Evolutionary conservation across 2,888 invertebrate genomes (phyloP).

Genomic region (Napeogenes inachia): DNA sequence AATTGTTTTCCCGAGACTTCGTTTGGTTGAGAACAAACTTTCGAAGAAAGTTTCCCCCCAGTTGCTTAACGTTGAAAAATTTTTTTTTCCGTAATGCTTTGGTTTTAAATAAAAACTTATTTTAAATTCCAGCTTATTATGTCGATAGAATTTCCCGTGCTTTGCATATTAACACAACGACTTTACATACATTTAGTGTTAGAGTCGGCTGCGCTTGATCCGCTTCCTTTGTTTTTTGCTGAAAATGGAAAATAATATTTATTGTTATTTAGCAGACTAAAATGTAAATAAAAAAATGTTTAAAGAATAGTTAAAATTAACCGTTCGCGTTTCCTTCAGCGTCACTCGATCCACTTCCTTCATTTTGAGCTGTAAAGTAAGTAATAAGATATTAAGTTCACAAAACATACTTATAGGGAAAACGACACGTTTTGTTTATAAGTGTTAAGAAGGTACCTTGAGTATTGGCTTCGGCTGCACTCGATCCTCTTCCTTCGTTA

Average conservation of each 20-base stretch:
- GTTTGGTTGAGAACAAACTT: too few species aligned
- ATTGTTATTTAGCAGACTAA: neutral
- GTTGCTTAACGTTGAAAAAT: too few species aligned
- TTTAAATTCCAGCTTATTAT: too few species aligned
- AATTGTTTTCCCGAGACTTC: too few species aligned
- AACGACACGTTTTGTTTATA: neutral
- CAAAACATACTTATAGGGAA: neutral
- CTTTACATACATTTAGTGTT: neutral
- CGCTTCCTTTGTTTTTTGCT: conserved; percentile 5
- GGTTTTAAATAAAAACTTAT: too few species aligned
- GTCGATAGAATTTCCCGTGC: too few species aligned
- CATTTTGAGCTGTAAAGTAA: too few species aligned
- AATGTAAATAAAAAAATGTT: neutral
- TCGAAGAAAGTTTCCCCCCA: too few species aligned
- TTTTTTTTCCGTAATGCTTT: too few species aligned
- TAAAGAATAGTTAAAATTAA: neutral
- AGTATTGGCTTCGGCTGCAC: conserved; percentile 5
- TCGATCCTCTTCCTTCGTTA: conserved; percentile 5
- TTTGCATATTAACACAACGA: too few species aligned
- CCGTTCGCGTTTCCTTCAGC: conserved; percentile 6
- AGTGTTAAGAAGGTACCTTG: neutral
- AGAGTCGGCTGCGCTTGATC: conserved; percentile 11
- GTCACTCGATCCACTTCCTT: conserved; percentile 4
- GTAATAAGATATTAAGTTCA: too few species aligned
- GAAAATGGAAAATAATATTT: neutral